These are phyloP conservation scores for Calosoma granatense DNA, from an alignment of 1,140 invertebrate species.

Conservation along the genomic window DNA sequence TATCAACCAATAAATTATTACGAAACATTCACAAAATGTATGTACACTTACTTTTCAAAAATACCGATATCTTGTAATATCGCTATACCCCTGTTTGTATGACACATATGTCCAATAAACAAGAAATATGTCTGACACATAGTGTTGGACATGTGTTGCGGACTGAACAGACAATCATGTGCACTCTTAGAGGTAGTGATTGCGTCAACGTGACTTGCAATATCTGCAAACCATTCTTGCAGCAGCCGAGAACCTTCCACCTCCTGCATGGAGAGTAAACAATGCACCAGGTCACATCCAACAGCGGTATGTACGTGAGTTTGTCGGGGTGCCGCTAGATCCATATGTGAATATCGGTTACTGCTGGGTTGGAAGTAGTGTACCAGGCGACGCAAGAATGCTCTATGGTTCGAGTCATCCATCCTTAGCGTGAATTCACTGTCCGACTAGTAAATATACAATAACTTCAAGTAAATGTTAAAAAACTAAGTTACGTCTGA, in stretches of 20 bases:
- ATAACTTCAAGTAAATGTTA: neutral
- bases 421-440: conserved; percentile 22
- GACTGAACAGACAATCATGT: conserved; percentile 82
- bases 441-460: conserved; percentile 24
- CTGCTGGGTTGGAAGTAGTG: conserved; percentile 81
- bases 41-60: conserved; percentile 60
- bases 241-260: conserved; percentile 48
- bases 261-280: conserved; percentile 50
- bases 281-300: conserved; percentile 69
- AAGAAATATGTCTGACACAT: conserved; percentile 91
- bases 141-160: conserved; percentile 74
- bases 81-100: conserved; percentile 57
- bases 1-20: too few species aligned
- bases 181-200: conserved; percentile 63
- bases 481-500: too few species aligned
- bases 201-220: conserved; percentile 62
- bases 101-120: conserved; percentile 78
- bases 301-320: conserved; percentile 54
- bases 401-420: conserved; percentile 60
- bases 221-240: conserved; percentile 70
- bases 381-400: conserved; percentile 73
- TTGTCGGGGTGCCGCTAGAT: conserved; percentile 38
- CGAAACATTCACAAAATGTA: conserved; percentile 9
- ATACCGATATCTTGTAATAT: conserved; percentile 68
- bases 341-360: conserved; percentile 72